phyloP scores from a whole-genome alignment of 2,888 invertebrate genomes.

The Plutella xylostella region DNA sequence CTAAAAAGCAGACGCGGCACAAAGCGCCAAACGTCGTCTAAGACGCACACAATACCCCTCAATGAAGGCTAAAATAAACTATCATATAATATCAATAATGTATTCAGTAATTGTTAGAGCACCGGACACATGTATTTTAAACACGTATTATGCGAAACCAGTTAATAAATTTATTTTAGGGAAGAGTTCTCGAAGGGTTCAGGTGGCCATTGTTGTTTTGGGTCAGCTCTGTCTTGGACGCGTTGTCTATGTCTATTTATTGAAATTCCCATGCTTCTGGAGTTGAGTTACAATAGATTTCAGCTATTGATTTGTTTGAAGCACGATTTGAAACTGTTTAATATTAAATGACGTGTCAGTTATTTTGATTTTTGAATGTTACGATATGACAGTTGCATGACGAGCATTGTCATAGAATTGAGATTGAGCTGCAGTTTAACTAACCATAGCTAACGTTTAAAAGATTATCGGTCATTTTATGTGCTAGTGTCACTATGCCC shows the following conservation, averaged over 20 bases:
- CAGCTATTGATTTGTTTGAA: slow-evolving; percentile 49
- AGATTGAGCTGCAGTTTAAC: slow-evolving; percentile 31
- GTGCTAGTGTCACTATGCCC: too few relatives aligned
- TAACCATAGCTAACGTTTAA: slow-evolving; percentile 14
- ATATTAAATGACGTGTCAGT: slow-evolving; percentile 53
- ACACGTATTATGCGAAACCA: slow-evolving; percentile 64
- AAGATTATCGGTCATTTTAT: too few relatives aligned
- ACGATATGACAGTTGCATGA: slow-evolving; percentile 52
- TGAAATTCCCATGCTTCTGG: slow-evolving; percentile 56
- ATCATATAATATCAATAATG: slow-evolving; percentile 70
- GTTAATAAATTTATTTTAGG: slow-evolving; percentile 37
- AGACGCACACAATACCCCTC: slow-evolving; percentile 30
- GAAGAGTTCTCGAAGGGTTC: slow-evolving; percentile 26
- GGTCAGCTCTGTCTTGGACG: not conserved
- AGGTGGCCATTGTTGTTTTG: slow-evolving; percentile 31
- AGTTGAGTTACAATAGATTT: slow-evolving; percentile 31
- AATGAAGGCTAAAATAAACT: slow-evolving; percentile 59
- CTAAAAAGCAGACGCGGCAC: slow-evolving; percentile 13
- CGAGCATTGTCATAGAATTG: slow-evolving; percentile 41
- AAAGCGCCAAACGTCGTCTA: slow-evolving; percentile 33
- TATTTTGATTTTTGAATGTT: slow-evolving; percentile 27
- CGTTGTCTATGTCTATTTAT: slow-evolving; percentile 35
- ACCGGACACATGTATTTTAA: slow-evolving; percentile 67
- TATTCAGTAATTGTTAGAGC: slow-evolving; percentile 32
- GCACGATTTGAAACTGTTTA: slow-evolving; percentile 33